phyloP scores from a whole-genome alignment of 1,140 invertebrate genomes.

The Hyphantria cunea region DNA sequence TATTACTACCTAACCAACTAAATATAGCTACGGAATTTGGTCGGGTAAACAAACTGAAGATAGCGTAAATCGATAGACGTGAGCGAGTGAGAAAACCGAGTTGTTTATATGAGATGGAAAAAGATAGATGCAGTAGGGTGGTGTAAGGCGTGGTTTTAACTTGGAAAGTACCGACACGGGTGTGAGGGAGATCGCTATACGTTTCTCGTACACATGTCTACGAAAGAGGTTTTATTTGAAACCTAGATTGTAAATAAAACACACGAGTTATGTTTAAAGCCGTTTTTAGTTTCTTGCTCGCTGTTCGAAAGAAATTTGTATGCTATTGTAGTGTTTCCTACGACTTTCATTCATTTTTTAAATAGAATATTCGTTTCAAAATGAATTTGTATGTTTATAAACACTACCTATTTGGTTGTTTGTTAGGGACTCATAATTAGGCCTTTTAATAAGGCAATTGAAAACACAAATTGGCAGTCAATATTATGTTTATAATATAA shows the following conservation, averaged over 20 bases:
- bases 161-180: constrained; percentile 20
- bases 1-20: constrained; percentile 40
- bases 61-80: constrained; percentile 59
- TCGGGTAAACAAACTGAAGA: constrained; percentile 57
- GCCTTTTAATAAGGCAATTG: too few relatives aligned
- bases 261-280: constrained; percentile 26
- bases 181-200: constrained; percentile 37
- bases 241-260: constrained; percentile 40
- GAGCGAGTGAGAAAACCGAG: constrained; percentile 44
- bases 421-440: too few relatives aligned
- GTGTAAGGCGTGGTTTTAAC: constrained; percentile 45
- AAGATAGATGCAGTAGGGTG: constrained; percentile 33
- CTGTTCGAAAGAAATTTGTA: constrained; percentile 18
- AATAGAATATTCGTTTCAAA: too few relatives aligned
- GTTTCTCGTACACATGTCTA: constrained; percentile 10
- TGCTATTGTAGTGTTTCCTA: constrained; percentile 1
- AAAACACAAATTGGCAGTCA: not conserved
- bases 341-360: not conserved
- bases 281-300: constrained; percentile 18
- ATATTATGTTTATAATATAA: too few relatives aligned
- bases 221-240: constrained; percentile 34
- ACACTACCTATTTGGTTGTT: too few relatives aligned
- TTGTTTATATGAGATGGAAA: constrained; percentile 39
- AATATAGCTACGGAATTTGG: constrained; percentile 51
- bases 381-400: too few relatives aligned